phyloP scores from a whole-genome alignment of 2,113 vertebrate species.

The Martes martes region DNA sequence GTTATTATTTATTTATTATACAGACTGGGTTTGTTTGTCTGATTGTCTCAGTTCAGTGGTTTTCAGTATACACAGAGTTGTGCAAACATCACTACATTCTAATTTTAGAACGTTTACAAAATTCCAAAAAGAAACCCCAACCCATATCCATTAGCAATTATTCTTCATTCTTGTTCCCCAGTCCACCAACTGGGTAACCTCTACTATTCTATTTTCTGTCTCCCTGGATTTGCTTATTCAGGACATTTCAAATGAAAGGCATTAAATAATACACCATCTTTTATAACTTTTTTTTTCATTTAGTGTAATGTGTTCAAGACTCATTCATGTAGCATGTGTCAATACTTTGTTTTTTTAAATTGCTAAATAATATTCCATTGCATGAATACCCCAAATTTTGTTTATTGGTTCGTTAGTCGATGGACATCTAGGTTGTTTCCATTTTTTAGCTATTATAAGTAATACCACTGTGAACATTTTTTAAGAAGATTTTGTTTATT shows the following conservation, averaged over 20 bases:
- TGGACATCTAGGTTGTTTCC: neutral
- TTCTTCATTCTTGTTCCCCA: neutral
- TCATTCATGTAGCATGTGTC: neutral
- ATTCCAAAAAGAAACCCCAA: neutral
- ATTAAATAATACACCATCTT: neutral
- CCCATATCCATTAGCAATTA: neutral
- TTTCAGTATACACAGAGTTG: neutral
- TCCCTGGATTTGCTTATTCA: neutral
- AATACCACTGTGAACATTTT: neutral
- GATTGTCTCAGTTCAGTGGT: neutral
- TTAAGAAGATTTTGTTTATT: no score
- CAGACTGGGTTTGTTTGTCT: neutral
- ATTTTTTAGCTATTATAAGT: neutral
- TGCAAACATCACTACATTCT: neutral
- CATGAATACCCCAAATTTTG: neutral
- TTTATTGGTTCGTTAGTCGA: neutral
- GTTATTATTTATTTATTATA: neutral
- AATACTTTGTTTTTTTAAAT: neutral
- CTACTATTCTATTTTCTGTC: neutral
- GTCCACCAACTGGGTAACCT: neutral
- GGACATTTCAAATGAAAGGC: neutral
- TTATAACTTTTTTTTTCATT: neutral
- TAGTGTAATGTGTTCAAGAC: neutral
- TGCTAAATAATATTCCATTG: neutral
- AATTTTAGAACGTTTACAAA: conserved; percentile 17